phyloP scores from a whole-genome alignment of 2,888 invertebrate species.

The Drosophila niveifrons region DNA sequence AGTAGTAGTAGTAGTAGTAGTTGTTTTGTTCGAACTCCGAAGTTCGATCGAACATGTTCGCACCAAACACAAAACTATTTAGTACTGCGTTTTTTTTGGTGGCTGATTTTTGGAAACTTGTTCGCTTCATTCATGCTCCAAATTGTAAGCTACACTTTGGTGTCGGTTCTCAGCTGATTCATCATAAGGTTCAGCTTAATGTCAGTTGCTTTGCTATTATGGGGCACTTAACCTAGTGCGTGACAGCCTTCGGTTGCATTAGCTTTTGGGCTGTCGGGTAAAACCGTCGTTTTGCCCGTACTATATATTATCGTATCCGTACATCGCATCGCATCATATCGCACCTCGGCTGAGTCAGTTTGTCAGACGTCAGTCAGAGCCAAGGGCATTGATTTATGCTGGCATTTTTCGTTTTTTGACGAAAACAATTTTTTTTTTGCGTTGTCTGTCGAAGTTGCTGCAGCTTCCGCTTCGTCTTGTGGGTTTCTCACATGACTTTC shows the following conservation, averaged over 20 bases:
- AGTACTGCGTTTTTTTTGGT: conserved; percentile 1
- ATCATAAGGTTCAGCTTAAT: conserved; percentile 52
- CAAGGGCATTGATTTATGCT: conserved; percentile 62
- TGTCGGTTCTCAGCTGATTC: conserved; percentile 44
- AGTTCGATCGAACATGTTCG: conserved; percentile 36
- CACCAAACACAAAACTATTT: conserved; percentile 3
- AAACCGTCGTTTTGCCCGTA: conserved; percentile 46
- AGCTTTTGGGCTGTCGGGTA: conserved; percentile 55
- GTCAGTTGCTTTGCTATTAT: conserved; percentile 35
- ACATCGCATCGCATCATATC: conserved; percentile 1
- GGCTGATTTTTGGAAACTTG: conserved; percentile 2
- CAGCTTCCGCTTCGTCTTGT: conserved; percentile 64
- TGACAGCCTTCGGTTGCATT: conserved; percentile 68
- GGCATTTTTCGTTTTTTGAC: conserved; percentile 20
- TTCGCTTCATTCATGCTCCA: conserved; percentile 60
- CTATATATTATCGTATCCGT: background rate
- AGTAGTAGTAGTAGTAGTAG: conserved; percentile 24
- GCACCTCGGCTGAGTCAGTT: conserved; percentile 56
- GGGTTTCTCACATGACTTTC: conserved; percentile 74
- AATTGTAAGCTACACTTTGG: conserved; percentile 42
- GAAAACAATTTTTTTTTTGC: conserved; percentile 26
- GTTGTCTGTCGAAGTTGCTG: conserved; percentile 2
- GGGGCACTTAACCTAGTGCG: conserved; percentile 57
- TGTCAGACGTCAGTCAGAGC: conserved; percentile 36
- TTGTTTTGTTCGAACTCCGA: background rate